Percentiles rank a stretch among this genome's conserved stretches.
Conservation (phyloP, 2,888 invertebrate species). For the Seira musarum region DNA sequence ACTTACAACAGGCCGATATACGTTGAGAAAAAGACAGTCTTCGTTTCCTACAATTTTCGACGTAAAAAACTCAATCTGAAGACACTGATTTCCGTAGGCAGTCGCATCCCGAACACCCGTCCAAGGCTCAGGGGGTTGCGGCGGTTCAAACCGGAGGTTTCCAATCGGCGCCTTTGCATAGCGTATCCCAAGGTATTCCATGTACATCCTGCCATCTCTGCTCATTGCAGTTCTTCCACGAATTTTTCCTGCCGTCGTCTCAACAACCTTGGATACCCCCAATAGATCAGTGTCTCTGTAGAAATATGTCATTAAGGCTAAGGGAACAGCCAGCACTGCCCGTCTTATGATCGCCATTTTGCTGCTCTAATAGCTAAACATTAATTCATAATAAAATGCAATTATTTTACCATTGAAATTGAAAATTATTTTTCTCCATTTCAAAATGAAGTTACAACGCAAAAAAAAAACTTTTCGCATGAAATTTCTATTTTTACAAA, state of each 20-base stretch:
- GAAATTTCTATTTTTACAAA: too few relatives aligned
- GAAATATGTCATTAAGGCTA: conserved; percentile 55
- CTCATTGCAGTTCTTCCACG: conserved; percentile 34
- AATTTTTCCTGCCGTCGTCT: conserved; percentile 32
- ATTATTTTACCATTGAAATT: too few relatives aligned
- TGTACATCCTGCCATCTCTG: conserved; percentile 40
- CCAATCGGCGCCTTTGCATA: conserved; percentile 43
- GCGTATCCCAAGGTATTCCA: conserved; percentile 48
- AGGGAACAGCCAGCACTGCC: conserved; percentile 50
- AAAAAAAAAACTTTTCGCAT: background rate
- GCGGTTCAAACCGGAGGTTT: conserved; percentile 39
- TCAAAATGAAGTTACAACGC: background rate
- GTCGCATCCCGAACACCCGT: conserved; percentile 47
- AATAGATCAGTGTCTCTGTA: conserved; percentile 43
- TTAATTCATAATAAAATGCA: too few relatives aligned
- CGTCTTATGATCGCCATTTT: conserved; percentile 48
- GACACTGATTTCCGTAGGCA: conserved; percentile 39
- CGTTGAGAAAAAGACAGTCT: conserved; percentile 62
- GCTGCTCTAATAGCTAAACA: conserved; percentile 3
- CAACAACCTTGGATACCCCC: conserved; percentile 44
- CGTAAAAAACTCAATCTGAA: conserved; percentile 58
- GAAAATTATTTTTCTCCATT: too few relatives aligned
- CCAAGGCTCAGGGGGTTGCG: conserved; percentile 51
- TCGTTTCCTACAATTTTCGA: conserved; percentile 57
- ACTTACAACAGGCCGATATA: conserved; percentile 59